Conservation (phyloP, 2,888 invertebrate genomes). For the Luffia ferchaultella region DNA sequence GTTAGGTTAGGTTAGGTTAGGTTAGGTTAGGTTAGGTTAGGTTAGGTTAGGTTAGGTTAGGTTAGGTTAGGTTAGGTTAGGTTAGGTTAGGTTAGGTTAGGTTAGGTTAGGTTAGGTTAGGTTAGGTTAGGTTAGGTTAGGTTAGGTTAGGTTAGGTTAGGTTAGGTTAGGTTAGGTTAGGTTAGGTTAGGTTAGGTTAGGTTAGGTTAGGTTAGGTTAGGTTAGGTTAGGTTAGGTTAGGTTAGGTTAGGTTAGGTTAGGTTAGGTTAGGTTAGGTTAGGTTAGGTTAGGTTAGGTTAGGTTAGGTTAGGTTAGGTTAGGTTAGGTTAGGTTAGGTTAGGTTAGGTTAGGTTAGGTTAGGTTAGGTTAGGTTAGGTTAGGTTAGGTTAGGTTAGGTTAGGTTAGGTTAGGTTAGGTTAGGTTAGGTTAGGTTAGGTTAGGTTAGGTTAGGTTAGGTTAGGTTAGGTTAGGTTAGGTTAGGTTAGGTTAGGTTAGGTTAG, state of each 20-base stretch:
- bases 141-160: conserved; percentile 14
- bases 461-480: conserved; percentile 9
- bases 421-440: conserved; percentile 12
- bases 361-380: conserved; percentile 15
- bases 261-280: conserved; percentile 14
- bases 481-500: conserved; percentile 11
- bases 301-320: conserved; percentile 15
- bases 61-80: conserved; percentile 8
- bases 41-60: conserved; percentile 12
- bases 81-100: conserved; percentile 17
- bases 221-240: conserved; percentile 17
- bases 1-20: conserved; percentile 12
- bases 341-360: conserved; percentile 14
- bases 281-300: conserved; percentile 14
- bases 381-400: conserved; percentile 8
- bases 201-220: conserved; percentile 20
- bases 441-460: conserved; percentile 6
- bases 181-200: conserved; percentile 16
- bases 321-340: conserved; percentile 14
- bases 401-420: conserved; percentile 11
- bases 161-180: conserved; percentile 16
- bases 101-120: conserved; percentile 19
- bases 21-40: conserved; percentile 12
- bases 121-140: conserved; percentile 14
- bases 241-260: conserved; percentile 14